Conservation (phyloP, 2,888 invertebrate genomes). For the Pyralis farinalis region DNA sequence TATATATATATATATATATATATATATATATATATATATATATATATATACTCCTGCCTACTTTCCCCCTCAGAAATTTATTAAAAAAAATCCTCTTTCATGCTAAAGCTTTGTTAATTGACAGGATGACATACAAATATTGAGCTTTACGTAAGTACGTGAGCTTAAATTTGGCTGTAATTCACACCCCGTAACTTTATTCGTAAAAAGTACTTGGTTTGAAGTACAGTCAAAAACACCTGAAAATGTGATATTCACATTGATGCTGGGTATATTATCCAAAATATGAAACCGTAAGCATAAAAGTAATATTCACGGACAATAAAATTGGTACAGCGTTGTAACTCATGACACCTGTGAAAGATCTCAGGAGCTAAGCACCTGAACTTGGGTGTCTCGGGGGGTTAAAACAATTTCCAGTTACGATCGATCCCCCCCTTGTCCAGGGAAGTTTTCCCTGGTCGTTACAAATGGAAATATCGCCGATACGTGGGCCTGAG, state of each 20-base stretch:
- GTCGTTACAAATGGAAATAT: conserved; percentile 65
- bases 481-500: conserved; percentile 49
- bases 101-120: no score
- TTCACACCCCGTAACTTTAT: no score
- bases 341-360: conserved; percentile 69
- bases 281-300: conserved; percentile 21
- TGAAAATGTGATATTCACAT: conserved; percentile 16
- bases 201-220: no score
- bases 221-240: no score
- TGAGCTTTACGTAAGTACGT: no score
- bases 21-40: no score
- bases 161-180: no score
- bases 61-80: no score
- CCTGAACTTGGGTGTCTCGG: conserved; percentile 40
- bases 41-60: no score
- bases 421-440: conserved; percentile 41
- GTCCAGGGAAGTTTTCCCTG: conserved; percentile 43
- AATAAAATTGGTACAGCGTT: conserved; percentile 51
- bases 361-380: conserved; percentile 42
- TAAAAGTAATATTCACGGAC: conserved; percentile 34
- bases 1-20: no score
- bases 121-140: no score
- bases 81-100: no score
- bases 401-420: conserved; percentile 68
- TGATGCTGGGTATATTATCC: conserved; percentile 18